Base-by-base conservation (phyloP, 2,797 vertebrate genomes). In the Prunella strophiata region DNA sequence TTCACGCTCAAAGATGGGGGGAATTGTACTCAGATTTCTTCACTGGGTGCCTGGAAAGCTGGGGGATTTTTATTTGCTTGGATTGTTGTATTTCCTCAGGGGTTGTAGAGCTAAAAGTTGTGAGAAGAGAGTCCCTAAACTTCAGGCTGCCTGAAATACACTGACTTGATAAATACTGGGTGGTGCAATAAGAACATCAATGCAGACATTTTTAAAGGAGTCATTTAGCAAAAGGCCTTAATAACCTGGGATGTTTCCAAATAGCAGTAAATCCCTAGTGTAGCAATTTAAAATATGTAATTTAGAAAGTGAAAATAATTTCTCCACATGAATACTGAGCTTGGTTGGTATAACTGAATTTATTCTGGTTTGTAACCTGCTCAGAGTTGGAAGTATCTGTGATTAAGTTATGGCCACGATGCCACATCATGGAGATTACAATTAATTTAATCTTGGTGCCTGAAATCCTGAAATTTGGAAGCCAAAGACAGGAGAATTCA, bases 321-420 rank as follows among this genome's bases (percentile, higher is more conserved):
- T 42, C 3, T 21, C 5, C 4, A 7, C 22, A 0, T 45, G 62
- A 54, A 27, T n/a, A 1, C 26, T 25, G 13, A n/a, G 25, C 22
- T 84, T 42, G 65, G 11, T 62, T 55, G 42, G 48, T 63, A 34
- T 70, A 50, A 40, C 19, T 77, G 32, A 32, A 57, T 91, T 73
- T 74, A 55, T 57, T 73, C 23, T 52, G 13, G 15, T 36, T 68
- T 58, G 47, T 68, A 58, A 45, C 21, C 16, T 42, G 15, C 62
- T 84, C 34, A 14, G 40, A 32, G 5, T 32, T 71, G 42, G 57
- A 63, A 63, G 8, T 63, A 32, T 42, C 30, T 55, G 10, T 48
- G 42, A 21, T 70, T 26, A 27, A 32, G 8, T 34, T 76, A 9
- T 1, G 18, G 27, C 36, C 11, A 1, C 0, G 3, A 23, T 45